Conservation (phyloP, 2,113 vertebrate species). For the Platanista minor region DNA sequence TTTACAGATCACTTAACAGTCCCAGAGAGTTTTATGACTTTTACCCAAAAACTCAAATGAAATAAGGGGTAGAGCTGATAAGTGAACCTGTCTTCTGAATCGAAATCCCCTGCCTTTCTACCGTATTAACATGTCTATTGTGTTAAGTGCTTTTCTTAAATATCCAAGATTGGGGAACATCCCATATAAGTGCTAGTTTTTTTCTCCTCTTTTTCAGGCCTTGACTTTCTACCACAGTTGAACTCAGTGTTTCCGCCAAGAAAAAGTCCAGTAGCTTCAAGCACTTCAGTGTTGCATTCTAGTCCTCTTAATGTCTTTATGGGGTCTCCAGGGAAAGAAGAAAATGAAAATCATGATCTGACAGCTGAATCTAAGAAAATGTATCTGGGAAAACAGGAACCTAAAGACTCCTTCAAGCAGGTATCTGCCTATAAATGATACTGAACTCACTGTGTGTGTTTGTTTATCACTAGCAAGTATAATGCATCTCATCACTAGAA, state of each 20-base stretch:
- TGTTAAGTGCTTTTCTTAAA: not conserved
- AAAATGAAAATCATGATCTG: slow-evolving; percentile 79
- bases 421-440: slow-evolving; percentile 50
- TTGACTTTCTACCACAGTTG: slow-evolving; percentile 84
- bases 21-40: not conserved
- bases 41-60: not conserved
- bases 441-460: not conserved
- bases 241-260: slow-evolving; percentile 80
- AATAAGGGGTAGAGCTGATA: not conserved
- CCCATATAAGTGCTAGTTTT: not conserved
- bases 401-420: slow-evolving; percentile 80
- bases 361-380: slow-evolving; percentile 76
- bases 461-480: not conserved
- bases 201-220: slow-evolving; percentile 64
- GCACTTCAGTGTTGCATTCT: slow-evolving; percentile 76
- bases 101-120: not conserved
- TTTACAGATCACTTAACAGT: not conserved
- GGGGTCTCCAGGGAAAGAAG: slow-evolving; percentile 86
- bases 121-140: not conserved
- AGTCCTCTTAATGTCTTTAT: slow-evolving; percentile 83
- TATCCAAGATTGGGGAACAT: not conserved
- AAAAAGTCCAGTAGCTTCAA: slow-evolving; percentile 79
- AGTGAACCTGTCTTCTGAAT: not conserved
- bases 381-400: slow-evolving; percentile 76
- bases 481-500: not conserved